Conservation (phyloP, 30 jellyfish, hydroid and myxozoan species). For the Cassiopea xamachana region DNA sequence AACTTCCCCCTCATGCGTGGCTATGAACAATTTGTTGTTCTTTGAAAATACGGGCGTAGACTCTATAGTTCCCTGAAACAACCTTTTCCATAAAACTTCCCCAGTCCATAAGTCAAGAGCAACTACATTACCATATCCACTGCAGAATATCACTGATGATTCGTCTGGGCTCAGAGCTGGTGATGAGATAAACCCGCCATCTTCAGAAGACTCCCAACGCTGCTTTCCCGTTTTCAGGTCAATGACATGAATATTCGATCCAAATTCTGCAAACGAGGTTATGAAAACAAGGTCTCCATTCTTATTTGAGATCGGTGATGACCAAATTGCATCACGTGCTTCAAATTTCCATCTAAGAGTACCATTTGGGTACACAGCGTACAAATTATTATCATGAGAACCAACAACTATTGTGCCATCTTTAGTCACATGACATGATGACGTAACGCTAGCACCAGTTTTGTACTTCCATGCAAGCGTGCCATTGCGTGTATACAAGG, state of each 20-base stretch:
- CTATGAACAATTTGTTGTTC: constrained; percentile 48
- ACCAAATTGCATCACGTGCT: constrained; percentile 71
- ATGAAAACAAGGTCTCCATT: constrained; percentile 62
- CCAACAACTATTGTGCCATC: constrained; percentile 85
- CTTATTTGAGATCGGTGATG: constrained; percentile 65
- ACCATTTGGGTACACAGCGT: constrained; percentile 82
- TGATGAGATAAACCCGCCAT: constrained; percentile 79
- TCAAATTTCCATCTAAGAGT: constrained; percentile 72
- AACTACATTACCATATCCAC: constrained; percentile 61
- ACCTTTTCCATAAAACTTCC: constrained; percentile 46
- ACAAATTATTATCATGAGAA: constrained; percentile 70
- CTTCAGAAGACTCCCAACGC: constrained; percentile 61
- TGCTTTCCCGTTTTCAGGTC: constrained; percentile 70
- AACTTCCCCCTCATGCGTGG: constrained; percentile 72
- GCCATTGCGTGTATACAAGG: constrained; percentile 69
- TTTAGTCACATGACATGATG: constrained; percentile 72
- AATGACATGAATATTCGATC: constrained; percentile 57
- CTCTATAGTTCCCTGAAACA: constrained; percentile 53
- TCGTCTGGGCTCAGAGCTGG: constrained; percentile 80
- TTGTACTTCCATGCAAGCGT: constrained; percentile 72
- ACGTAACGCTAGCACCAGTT: constrained; percentile 74
- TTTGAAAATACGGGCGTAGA: constrained; percentile 73
- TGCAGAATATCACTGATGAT: constrained; percentile 62
- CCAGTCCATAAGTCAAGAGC: constrained; percentile 81
- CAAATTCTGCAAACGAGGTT: constrained; percentile 52